Evolutionary conservation across 2,113 vertebrate species (phyloP).

Genomic region (Isichthys henryi): DNA sequence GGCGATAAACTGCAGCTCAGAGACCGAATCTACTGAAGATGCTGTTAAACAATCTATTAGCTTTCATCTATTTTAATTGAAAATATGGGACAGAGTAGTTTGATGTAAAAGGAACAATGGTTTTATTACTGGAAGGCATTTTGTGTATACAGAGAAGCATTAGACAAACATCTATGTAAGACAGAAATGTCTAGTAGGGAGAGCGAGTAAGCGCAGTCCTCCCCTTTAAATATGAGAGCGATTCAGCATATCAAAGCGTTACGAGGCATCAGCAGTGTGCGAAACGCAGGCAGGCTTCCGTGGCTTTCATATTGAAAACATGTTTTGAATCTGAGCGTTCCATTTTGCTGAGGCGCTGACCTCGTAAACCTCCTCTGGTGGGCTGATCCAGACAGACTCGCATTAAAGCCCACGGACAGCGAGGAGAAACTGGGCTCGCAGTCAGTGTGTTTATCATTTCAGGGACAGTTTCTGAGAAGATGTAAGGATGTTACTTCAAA

Average conservation of each 20-base stretch:
- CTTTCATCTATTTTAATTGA: background rate
- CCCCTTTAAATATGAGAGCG: background rate
- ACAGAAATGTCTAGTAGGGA: background rate
- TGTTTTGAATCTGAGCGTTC: background rate
- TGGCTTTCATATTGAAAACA: conserved; percentile 14
- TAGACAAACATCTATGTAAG: background rate
- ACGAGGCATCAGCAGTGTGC: background rate
- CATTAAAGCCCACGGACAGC: conserved; percentile 3
- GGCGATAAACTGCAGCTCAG: background rate
- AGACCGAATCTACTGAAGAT: background rate
- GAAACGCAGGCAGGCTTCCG: background rate
- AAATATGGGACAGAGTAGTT: background rate
- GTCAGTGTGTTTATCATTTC: background rate
- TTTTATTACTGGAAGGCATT: background rate
- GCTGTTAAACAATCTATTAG: background rate
- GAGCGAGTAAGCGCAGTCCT: background rate
- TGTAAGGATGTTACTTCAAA: background rate
- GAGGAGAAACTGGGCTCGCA: background rate
- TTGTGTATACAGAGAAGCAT: background rate
- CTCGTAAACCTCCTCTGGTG: background rate
- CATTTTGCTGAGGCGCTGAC: background rate
- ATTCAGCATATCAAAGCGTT: background rate
- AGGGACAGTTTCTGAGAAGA: background rate
- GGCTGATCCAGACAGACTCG: conserved; percentile 21
- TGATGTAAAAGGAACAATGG: background rate